Base-by-base conservation (phyloP, 2,888 invertebrate genomes). In the Meloe dianella region DNA sequence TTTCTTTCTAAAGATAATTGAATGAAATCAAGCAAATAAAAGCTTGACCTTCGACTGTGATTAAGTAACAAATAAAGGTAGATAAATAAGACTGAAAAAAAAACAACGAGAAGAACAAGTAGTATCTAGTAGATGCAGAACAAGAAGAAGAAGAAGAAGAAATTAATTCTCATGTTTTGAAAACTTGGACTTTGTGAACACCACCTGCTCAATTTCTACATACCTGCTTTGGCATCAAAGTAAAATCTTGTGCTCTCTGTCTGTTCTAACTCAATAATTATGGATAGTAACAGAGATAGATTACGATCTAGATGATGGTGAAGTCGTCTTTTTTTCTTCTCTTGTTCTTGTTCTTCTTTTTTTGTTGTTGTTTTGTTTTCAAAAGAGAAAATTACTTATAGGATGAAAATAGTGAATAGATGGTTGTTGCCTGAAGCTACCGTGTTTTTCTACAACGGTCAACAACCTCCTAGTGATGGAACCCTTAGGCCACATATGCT, bases 371-470 rank as follows among this genome's bases (percentile, higher is more conserved):
- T 41, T 41, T 41, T 41, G 10, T 41, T 41, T 41, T 41, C 17
- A 41, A 41, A 47, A 47, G 24, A 63, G 60, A 63, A 67, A 27
- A 17, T 35, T 47, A 68, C 68, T 65, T 64, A 69, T 51, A 61
- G 68, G 67, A 71, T 65, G 71, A 73, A 74, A 67, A 71, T 71
- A 69, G 66, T 72, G 74, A 73, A 75, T 77, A 71, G 72, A 69
- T 69, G 69, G 59, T 69, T 70, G 69, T 69, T 67, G 74, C 75
- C 72, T 56, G 57, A 69, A 73, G 77, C 73, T 63, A 24, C 5
- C 8, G 30, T 66, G 70, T 73, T 77, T 76, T 74, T 71, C 73
- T 70, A 68, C 69, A 51, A 51, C 72, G 74, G 75, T 77, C 77
- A 75, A 72, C 73, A 74, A 77, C 77, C 75, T 51, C 5, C 8